A percentile compares a stretch with the other conserved stretches of the same genome.
Conservation (phyloP, 2,113 vertebrate species). For the Cyanoliseus patagonus region DNA sequence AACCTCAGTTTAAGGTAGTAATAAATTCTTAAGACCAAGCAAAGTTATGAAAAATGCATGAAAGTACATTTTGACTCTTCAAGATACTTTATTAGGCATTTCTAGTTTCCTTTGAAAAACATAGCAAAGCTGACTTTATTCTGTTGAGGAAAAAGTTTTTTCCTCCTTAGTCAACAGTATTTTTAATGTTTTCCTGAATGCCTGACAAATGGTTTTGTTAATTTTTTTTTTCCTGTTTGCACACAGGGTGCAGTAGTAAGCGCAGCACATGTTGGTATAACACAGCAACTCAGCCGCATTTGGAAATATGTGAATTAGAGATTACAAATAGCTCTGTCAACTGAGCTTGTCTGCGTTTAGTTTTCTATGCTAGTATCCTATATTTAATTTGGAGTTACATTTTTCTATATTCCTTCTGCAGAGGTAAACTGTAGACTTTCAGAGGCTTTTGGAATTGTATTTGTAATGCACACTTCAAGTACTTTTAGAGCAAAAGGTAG, state of each 20-base stretch:
- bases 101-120: neutral
- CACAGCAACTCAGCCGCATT: neutral
- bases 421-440: neutral
- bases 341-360: neutral
- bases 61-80: neutral
- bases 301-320: neutral
- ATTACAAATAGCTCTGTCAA: neutral
- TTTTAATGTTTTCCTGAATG: neutral
- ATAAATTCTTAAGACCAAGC: neutral
- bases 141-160: neutral
- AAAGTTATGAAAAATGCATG: neutral
- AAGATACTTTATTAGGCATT: neutral
- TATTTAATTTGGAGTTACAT: neutral
- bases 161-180: neutral
- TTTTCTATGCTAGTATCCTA: neutral
- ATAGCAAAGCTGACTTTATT: neutral
- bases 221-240: neutral
- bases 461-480: neutral
- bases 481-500: neutral
- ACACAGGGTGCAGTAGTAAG: accelerated
- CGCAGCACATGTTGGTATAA: neutral
- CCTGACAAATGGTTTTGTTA: neutral
- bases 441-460: neutral
- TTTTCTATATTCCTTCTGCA: neutral
- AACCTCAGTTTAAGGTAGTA: neutral